Conservation (phyloP, 2,797 vertebrate species). For the Hapalemur alaotrensis region DNA sequence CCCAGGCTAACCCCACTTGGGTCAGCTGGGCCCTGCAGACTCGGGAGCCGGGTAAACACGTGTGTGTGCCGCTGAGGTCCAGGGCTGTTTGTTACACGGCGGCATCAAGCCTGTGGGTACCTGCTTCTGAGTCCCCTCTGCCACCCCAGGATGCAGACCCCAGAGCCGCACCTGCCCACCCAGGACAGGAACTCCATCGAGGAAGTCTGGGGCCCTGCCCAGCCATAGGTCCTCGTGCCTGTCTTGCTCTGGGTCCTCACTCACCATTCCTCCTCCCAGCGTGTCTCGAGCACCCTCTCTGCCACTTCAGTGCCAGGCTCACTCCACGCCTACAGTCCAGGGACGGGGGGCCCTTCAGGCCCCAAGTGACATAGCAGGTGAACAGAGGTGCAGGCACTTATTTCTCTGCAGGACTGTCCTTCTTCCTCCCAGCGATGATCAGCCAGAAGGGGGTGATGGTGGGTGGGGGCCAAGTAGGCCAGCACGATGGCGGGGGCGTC, state of each 20-base stretch:
- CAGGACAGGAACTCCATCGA: fast-evolving
- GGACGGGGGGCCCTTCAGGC: fast-evolving
- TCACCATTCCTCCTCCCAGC: fast-evolving
- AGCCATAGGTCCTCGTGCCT: no score
- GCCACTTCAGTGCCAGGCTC: fast-evolving
- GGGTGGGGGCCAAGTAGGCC: no score
- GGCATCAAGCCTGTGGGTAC: fast-evolving
- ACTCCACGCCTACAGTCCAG: fast-evolving
- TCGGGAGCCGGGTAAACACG: no score
- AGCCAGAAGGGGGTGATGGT: not conserved
- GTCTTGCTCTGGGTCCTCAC: fast-evolving
- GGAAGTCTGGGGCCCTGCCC: not conserved
- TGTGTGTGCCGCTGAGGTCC: fast-evolving
- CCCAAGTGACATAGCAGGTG: fast-evolving
- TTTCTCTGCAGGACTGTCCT: not conserved
- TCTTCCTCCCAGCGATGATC: fast-evolving
- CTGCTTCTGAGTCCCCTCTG: fast-evolving
- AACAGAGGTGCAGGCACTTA: not conserved
- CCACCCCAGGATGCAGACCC: fast-evolving
- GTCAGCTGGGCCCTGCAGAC: not conserved
- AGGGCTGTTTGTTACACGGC: not conserved
- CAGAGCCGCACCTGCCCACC: no score
- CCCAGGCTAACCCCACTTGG: not conserved
- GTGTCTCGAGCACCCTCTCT: no score
- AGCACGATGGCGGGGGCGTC: not conserved